Percentiles rank a stretch among this genome's conserved stretches.
Evolutionary conservation across 2,113 vertebrate species (phyloP).

Genomic region (Rallus limicola): DNA sequence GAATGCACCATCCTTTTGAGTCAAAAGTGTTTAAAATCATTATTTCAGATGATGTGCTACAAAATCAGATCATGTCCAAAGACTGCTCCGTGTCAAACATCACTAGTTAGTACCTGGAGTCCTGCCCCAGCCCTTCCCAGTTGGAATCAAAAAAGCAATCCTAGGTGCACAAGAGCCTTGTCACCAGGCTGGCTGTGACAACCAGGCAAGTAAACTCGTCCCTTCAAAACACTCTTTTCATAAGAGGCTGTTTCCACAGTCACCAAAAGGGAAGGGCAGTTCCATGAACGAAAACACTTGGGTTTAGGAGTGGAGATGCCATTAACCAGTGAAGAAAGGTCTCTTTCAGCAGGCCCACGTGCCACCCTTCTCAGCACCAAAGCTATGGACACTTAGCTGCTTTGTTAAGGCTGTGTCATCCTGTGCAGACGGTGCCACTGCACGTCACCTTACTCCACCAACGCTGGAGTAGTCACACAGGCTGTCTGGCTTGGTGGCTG

Average conservation of each 20-base stretch:
- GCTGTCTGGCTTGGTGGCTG: background rate
- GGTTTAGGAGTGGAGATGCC: background rate
- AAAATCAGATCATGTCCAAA: background rate
- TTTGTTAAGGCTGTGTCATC: background rate
- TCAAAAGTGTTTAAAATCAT: background rate
- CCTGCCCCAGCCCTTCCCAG: background rate
- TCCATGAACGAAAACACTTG: background rate
- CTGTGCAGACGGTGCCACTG: background rate
- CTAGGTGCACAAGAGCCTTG: background rate
- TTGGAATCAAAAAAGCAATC: background rate
- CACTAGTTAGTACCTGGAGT: background rate
- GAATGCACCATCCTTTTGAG: background rate
- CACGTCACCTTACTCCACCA: background rate
- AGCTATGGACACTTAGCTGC: background rate
- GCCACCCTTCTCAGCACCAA: background rate
- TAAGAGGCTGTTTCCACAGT: background rate
- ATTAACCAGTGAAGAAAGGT: background rate
- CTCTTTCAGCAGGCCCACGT: background rate
- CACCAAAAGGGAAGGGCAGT: background rate
- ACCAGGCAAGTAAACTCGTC: slow-evolving; percentile 1
- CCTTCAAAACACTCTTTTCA: slow-evolving; percentile 27
- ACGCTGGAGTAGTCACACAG: background rate
- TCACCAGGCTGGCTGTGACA: background rate
- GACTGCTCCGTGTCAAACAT: background rate
- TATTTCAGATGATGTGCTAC: background rate